Base-by-base conservation (phyloP, 2,113 vertebrate genomes). In the Gila orcuttii region DNA sequence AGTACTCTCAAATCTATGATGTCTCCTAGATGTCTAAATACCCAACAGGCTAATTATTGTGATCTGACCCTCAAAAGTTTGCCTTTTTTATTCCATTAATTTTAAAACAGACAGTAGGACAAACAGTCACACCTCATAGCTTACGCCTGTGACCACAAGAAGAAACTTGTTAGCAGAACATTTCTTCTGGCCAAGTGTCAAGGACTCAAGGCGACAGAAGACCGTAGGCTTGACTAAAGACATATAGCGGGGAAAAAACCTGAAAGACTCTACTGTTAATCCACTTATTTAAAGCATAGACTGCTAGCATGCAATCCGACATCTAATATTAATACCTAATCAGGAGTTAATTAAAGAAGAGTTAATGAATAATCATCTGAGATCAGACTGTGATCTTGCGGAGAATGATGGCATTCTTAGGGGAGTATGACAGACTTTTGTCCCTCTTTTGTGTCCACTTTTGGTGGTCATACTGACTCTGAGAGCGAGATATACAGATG, bases 201-300 rank as follows among this genome's bases (percentile, higher is more conserved):
- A 86, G 42, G 31, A 84, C 77, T 64, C 71, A 80, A 64, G 80
- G 62, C 81, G 47, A 82, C 64, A 64, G 52, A 82, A 57, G 84
- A 83, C 45, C 80, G 83, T 80, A 84, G 85, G 85, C 78, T 28
- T 55, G 50, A 83, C 31, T 57, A 13, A 57, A 83, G 80, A 82
- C 8, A 13, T 11, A 89, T 87, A 87, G 85, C 64, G 75, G 39
- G 83, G 86, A 86, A 81, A 88, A 57, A 21, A 88, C 89, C 84
- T 91, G 86, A 52, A 86, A 93, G 91, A 90, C 91, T 89, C 91
- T 93, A 91, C 87, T 68, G 79, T 89, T 94, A 93, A 94, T 94
- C 94, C 92, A 93, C 94, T 94, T 94, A 94, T 93, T 93, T 92
- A 93, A 81, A 89, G 91, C 91, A 92, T 93, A 90, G 91, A 93